phyloP scores from a whole-genome alignment of 37 sponge, comb jelly and placozoan genomes.

The Cliona cf. orientalis region DNA sequence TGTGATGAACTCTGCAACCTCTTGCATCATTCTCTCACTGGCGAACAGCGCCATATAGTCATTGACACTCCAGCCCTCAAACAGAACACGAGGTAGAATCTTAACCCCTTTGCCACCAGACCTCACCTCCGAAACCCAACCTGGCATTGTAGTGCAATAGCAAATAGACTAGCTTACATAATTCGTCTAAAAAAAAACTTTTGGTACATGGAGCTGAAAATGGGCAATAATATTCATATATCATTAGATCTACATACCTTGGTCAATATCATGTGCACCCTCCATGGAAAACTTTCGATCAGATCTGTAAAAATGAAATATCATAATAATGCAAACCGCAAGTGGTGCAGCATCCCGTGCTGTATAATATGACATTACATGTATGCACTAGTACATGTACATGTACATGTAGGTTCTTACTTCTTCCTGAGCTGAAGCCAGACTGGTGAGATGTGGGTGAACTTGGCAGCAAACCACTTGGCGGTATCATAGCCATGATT shows the following conservation, averaged over 20 bases:
- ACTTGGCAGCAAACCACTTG: slow-evolving; percentile 87
- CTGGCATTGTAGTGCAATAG: slow-evolving; percentile 19
- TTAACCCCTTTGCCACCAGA: slow-evolving; percentile 39
- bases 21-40: slow-evolving; percentile 23
- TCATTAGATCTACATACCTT: no score
- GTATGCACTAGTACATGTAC: background rate
- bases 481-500: slow-evolving; percentile 96
- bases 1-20: slow-evolving; percentile 41
- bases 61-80: slow-evolving; percentile 87
- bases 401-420: slow-evolving; percentile 21
- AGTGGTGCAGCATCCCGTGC: background rate
- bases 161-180: background rate
- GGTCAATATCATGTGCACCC: slow-evolving; percentile 95
- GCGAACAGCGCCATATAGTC: slow-evolving; percentile 74
- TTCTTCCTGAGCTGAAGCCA: slow-evolving; percentile 89
- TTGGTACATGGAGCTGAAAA: no score
- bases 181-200: no score
- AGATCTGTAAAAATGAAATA: slow-evolving; percentile 8
- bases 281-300: slow-evolving; percentile 56
- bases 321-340: background rate
- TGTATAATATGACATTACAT: background rate
- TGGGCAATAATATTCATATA: no score
- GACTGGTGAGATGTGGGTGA: slow-evolving; percentile 94
- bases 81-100: slow-evolving; percentile 90
- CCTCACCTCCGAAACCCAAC: slow-evolving; percentile 89